Conservation (phyloP, 2,113 vertebrate genomes). For the Bufo gargarizans region DNA sequence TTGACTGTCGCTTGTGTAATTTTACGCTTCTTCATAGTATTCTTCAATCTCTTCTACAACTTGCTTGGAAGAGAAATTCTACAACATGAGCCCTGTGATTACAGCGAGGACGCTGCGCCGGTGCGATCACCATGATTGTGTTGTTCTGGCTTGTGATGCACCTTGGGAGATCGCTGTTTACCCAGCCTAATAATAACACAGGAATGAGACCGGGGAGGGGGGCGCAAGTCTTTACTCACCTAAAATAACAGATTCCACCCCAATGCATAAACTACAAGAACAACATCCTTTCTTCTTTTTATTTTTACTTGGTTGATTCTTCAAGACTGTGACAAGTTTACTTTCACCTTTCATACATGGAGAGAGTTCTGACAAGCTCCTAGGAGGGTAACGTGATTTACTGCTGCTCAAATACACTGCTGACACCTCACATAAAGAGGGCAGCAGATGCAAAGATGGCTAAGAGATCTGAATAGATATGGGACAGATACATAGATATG, state of each 20-base stretch:
- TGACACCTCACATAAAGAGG: not conserved
- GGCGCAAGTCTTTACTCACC: not conserved
- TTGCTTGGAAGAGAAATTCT: not conserved
- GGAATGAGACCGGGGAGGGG: not conserved
- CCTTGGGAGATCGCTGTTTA: conserved; percentile 21
- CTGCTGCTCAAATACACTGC: too few species aligned
- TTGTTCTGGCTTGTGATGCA: not conserved
- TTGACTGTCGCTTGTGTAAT: not conserved
- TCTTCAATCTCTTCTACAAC: not conserved
- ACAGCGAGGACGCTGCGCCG: not conserved
- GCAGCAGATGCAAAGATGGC: not conserved
- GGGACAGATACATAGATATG: too few species aligned
- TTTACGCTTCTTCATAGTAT: not conserved
- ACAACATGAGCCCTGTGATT: not conserved
- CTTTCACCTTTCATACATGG: not conserved
- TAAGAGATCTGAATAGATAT: too few species aligned
- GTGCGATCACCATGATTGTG: not conserved
- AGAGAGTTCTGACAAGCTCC: not conserved
- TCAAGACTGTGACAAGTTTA: conserved; percentile 11
- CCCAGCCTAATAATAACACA: conserved; percentile 17
- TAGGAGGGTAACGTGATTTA: not conserved
- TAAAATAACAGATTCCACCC: conserved; percentile 22
- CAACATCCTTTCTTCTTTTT: not conserved
- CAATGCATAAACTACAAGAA: not conserved
- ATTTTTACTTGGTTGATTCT: not conserved